phyloP scores from a whole-genome alignment of 1,140 invertebrate genomes.

The Calosoma granatense region DNA sequence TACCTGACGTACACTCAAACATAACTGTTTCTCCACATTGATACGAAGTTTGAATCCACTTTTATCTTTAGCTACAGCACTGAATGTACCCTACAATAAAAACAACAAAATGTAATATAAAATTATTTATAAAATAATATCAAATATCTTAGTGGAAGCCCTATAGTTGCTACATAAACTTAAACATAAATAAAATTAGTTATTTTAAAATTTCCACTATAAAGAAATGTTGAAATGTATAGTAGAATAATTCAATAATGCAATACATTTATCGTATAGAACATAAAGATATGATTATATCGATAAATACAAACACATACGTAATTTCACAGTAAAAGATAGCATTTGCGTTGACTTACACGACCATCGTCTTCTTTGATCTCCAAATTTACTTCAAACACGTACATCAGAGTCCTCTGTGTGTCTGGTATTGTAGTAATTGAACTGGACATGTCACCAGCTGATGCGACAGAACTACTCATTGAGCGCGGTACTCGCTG shows the following conservation, averaged over 20 bases:
- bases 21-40: slow-evolving; percentile 87
- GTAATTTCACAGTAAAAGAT: slow-evolving; percentile 1
- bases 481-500: slow-evolving; percentile 68
- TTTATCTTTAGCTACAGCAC: slow-evolving; percentile 77
- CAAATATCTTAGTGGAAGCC: neutral
- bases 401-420: slow-evolving; percentile 45
- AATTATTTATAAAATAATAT: slow-evolving; percentile 7
- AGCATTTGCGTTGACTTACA: slow-evolving; percentile 32
- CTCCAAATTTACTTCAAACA: slow-evolving; percentile 83
- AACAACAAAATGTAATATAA: slow-evolving; percentile 13
- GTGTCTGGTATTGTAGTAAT: slow-evolving; percentile 34
- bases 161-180: slow-evolving; percentile 4
- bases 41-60: slow-evolving; percentile 86
- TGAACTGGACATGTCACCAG: slow-evolving; percentile 38
- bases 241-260: no score
- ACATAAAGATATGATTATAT: no score
- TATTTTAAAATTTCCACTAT: no score
- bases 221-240: no score
- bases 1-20: slow-evolving; percentile 81
- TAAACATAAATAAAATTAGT: neutral
- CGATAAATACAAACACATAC: neutral
- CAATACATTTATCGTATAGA: no score
- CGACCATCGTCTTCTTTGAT: slow-evolving; percentile 82
- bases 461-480: slow-evolving; percentile 48
- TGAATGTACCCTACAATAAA: slow-evolving; percentile 59